A percentile compares a stretch with the other conserved stretches of the same genome.
These are phyloP conservation scores for Tragelaphus strepsiceros DNA, from an alignment of 2,113 vertebrate genomes.

Conservation along the genomic window DNA sequence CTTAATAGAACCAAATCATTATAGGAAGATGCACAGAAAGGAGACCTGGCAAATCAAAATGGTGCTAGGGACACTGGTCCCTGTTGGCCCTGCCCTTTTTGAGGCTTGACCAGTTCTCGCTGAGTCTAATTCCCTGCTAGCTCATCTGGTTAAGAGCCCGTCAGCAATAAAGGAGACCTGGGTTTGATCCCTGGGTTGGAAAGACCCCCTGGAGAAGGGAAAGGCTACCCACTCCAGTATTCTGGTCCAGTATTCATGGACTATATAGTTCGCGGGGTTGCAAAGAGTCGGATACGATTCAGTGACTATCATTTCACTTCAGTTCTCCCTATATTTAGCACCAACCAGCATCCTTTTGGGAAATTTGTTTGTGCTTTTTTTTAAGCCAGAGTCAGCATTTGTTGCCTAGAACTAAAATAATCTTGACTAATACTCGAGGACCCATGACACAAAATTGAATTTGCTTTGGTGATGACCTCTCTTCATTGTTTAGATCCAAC, in stretches of 20 bases:
- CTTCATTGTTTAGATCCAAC: background rate
- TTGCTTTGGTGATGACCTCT: background rate
- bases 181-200: too few species aligned
- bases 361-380: background rate
- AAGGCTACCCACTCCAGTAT: too few species aligned
- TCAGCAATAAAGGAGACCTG: fast-evolving
- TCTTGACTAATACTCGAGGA: background rate
- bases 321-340: background rate
- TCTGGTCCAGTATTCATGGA: too few species aligned
- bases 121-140: background rate
- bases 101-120: background rate
- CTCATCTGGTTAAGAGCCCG: background rate
- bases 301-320: too few species aligned
- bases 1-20: background rate
- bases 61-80: background rate
- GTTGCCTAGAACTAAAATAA: background rate
- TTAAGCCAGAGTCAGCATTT: background rate
- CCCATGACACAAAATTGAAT: background rate
- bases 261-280: background rate
- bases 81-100: background rate
- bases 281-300: fast-evolving
- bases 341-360: background rate
- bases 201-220: too few species aligned
- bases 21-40: background rate
- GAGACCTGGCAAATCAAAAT: too few species aligned